Evolutionary conservation across 2,888 invertebrate species (phyloP), one percentile per base, ranked within the genome.

Genomic region (Oscheius sp.): DNA sequence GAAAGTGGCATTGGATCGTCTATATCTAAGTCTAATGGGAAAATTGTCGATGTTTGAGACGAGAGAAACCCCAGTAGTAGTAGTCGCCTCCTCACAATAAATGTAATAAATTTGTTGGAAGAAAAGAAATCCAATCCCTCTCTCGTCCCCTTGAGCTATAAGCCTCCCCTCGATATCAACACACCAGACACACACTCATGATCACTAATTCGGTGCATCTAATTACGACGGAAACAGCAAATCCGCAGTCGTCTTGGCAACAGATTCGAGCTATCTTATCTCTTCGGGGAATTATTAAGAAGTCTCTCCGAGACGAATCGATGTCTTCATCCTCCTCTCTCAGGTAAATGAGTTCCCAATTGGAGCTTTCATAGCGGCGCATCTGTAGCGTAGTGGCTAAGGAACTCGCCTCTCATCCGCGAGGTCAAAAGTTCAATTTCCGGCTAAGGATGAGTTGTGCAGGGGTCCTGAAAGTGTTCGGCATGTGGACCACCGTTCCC

Each of bases 401-500:
- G n/a, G n/a, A n/a, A n/a, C n/a, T n/a, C n/a, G n/a, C n/a, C n/a
- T n/a, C n/a, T n/a, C n/a, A n/a, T n/a, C n/a, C n/a, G n/a, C n/a
- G n/a, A n/a, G n/a, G n/a, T n/a, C n/a, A n/a, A n/a, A n/a, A n/a
- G n/a, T n/a, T n/a, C n/a, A n/a, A n/a, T n/a, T n/a, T n/a, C 61
- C 61, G 2, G 73, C 74, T 80, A 27, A 76, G 77, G 82, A 82
- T 66, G 82, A 82, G 76, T 80, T 76, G 82, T 82, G 82, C 81
- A 82, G 82, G 82, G 82, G 82, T 82, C 79, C 81, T 81, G 82
- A 82, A 82, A 81, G 73, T 73, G 81, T 79, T 76, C 81, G 76
- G 72, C 69, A 81, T 82, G 82, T 82, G 82, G 75, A 75, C 79
- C 67, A 78, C 72, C 79, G 80, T 29, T 45, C 23, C 45, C 45